Conservation (phyloP, 2,888 invertebrate species). For the Venusia cambrica region DNA sequence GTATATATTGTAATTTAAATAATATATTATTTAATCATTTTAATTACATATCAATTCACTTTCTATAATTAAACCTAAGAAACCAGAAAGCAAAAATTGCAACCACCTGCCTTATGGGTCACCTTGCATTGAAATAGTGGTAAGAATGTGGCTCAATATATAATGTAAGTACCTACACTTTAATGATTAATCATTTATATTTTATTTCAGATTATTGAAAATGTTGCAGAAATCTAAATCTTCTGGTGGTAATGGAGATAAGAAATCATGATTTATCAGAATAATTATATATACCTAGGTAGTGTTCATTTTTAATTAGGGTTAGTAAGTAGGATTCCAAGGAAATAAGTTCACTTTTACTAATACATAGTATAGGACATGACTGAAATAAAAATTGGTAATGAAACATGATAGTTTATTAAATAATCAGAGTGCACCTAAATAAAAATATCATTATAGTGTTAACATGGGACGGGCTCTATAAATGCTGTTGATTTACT, state of each 20-base stretch:
- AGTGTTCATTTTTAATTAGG: no score
- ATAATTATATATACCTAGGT: background rate
- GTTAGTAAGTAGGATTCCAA: no score
- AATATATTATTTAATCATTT: no score
- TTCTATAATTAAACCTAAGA: no score
- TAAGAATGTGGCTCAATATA: no score
- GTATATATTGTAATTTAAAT: no score
- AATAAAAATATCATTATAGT: constrained; percentile 31
- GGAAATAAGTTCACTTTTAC: no score
- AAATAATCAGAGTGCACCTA: constrained; percentile 37
- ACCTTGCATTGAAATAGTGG: no score
- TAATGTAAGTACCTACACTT: constrained; percentile 9
- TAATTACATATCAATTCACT: no score
- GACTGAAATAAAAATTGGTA: constrained; percentile 12
- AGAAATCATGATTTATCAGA: constrained; percentile 7
- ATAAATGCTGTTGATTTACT: constrained; percentile 41
- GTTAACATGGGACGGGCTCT: constrained; percentile 55
- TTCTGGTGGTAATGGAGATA: constrained; percentile 40
- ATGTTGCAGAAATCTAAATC: constrained; percentile 67
- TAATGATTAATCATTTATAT: background rate
- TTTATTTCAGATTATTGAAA: constrained; percentile 65
- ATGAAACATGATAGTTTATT: constrained; percentile 16
- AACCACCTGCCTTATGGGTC: no score
- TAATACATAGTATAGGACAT: no score
- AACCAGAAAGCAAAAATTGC: no score